These are phyloP conservation scores for Hetaerina titia DNA, from an alignment of 2,888 invertebrate species.

Conservation along the genomic window DNA sequence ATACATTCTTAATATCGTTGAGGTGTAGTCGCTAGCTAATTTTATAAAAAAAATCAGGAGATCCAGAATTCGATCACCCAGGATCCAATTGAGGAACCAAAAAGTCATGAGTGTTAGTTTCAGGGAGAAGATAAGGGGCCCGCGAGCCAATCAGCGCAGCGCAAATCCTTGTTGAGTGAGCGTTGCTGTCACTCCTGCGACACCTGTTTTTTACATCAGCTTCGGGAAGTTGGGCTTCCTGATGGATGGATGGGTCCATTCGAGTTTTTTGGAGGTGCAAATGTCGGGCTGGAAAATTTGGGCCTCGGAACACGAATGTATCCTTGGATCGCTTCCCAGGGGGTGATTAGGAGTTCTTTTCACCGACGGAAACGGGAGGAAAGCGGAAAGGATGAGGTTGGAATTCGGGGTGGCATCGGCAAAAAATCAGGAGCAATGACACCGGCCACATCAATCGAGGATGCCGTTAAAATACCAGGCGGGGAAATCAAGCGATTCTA, in stretches of 20 bases:
- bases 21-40: too few species aligned
- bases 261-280: not conserved
- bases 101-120: not conserved
- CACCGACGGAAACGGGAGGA: not conserved
- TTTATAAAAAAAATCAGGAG: too few species aligned
- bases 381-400: too few species aligned
- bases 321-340: not conserved
- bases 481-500: not conserved
- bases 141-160: not conserved
- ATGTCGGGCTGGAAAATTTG: not conserved
- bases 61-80: too few species aligned
- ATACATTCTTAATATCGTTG: too few species aligned
- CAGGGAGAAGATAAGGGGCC: not conserved
- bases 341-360: not conserved
- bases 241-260: not conserved
- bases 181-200: not conserved
- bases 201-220: not conserved
- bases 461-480: not conserved
- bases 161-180: not conserved
- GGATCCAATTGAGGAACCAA: too few species aligned
- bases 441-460: not conserved
- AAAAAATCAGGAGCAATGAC: not conserved
- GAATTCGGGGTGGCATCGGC: not conserved
- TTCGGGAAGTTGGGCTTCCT: conserved; percentile 3
- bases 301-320: not conserved